Evolutionary conservation across 2,113 vertebrate genomes (phyloP).

Genomic region (Puffinus mauretanicus): DNA sequence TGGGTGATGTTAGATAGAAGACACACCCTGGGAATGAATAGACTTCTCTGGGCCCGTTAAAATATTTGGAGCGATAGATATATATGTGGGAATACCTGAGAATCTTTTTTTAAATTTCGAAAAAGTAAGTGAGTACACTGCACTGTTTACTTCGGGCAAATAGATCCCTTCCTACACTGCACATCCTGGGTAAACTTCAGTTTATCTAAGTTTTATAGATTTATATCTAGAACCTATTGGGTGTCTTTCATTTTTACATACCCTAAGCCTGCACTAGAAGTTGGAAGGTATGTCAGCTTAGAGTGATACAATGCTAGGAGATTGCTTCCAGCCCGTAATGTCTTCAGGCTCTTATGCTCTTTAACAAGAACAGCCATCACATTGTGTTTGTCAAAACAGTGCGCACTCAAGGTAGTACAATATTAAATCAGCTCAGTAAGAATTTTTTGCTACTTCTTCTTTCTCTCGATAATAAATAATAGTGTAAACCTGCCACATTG

Average conservation of each 20-base stretch:
- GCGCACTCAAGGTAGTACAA: neutral
- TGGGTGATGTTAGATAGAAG: neutral
- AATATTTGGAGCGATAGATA: neutral
- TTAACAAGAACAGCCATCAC: neutral
- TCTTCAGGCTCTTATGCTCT: neutral
- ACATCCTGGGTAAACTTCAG: neutral
- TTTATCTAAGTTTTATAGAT: neutral
- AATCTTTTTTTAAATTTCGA: neutral
- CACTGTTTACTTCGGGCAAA: neutral
- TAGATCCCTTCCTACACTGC: neutral
- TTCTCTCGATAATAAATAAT: neutral
- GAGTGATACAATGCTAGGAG: neutral
- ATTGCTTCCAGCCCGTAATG: rapidly evolving
- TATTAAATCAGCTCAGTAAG: neutral
- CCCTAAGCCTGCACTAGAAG: neutral
- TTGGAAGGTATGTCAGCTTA: neutral
- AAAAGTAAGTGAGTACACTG: neutral
- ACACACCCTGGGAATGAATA: neutral
- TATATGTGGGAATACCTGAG: neutral
- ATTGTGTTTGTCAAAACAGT: neutral
- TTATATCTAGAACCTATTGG: neutral
- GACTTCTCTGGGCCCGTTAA: neutral
- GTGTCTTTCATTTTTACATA: neutral
- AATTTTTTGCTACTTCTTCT: neutral
- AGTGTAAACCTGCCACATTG: neutral